These are phyloP conservation scores for Cistogaster globosa DNA, from an alignment of 2,888 invertebrate species.

Conservation along the genomic window DNA sequence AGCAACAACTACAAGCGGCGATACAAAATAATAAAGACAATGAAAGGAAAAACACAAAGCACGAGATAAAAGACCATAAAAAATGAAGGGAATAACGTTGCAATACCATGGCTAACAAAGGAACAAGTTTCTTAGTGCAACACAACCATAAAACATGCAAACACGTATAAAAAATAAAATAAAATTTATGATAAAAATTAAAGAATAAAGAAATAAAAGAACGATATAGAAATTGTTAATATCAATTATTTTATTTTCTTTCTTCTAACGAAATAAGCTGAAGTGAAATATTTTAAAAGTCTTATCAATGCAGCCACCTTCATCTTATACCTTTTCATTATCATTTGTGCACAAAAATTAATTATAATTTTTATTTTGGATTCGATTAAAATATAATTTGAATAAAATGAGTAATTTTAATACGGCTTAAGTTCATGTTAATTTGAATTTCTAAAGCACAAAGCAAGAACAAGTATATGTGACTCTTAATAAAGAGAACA, in stretches of 20 bases:
- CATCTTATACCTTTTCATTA: neutral
- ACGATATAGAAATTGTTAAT: too few relatives aligned
- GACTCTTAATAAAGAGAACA: too few relatives aligned
- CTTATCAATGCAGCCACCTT: conserved; percentile 42
- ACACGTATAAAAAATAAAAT: neutral
- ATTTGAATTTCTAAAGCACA: too few relatives aligned
- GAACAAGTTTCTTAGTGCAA: conserved; percentile 12
- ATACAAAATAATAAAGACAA: neutral
- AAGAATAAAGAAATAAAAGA: neutral
- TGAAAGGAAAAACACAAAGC: conserved; percentile 52
- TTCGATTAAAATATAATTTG: too few relatives aligned
- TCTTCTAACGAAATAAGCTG: too few relatives aligned
- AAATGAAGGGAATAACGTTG: conserved; percentile 77
- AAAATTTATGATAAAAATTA: neutral
- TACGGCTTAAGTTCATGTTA: too few relatives aligned
- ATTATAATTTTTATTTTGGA: too few relatives aligned
- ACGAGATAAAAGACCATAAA: conserved; percentile 71
- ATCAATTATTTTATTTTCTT: too few relatives aligned
- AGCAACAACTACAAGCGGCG: conserved; percentile 20
- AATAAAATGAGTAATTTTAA: too few relatives aligned
- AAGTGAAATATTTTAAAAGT: neutral
- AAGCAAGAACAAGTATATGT: too few relatives aligned
- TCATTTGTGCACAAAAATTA: conserved; percentile 25
- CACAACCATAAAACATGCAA: conserved; percentile 10
- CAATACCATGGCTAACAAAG: conserved; percentile 66